Conservation (phyloP, 2,113 vertebrate species). For the Procavia capensis region DNA sequence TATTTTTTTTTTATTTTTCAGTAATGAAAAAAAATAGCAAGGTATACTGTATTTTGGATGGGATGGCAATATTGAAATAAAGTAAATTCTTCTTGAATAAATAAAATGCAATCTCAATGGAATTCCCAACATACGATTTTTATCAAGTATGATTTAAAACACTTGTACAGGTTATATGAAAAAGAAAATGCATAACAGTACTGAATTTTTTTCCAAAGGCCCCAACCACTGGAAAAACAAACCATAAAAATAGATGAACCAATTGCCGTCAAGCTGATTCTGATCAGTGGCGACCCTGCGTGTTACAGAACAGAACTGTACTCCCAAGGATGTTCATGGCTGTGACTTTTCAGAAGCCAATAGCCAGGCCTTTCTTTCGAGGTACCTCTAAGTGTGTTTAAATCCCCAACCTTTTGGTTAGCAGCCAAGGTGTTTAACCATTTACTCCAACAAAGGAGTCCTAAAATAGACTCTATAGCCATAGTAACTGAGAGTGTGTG, state of each 20-base stretch:
- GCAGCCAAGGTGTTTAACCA: no score
- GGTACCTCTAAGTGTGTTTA: background rate
- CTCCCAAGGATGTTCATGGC: background rate
- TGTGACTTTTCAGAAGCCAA: background rate
- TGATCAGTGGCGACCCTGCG: background rate
- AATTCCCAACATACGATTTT: background rate
- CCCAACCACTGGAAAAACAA: background rate
- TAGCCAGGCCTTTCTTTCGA: background rate
- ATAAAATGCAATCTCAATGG: background rate
- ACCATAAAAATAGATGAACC: no score
- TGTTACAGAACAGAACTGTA: background rate
- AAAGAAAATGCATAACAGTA: background rate
- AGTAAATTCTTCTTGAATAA: constrained; percentile 2
- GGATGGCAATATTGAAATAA: constrained; percentile 6
- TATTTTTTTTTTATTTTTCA: background rate
- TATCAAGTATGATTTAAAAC: background rate
- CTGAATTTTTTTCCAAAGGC: background rate
- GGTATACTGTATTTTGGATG: background rate
- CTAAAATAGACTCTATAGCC: background rate
- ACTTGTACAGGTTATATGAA: background rate
- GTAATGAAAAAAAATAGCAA: background rate
- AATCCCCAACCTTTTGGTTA: background rate
- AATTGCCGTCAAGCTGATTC: no score
- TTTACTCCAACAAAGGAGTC: no score
- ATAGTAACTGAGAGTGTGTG: background rate